Evolutionary conservation across 2,113 vertebrate genomes (phyloP).

Genomic region (Drymodes brunneopygia): DNA sequence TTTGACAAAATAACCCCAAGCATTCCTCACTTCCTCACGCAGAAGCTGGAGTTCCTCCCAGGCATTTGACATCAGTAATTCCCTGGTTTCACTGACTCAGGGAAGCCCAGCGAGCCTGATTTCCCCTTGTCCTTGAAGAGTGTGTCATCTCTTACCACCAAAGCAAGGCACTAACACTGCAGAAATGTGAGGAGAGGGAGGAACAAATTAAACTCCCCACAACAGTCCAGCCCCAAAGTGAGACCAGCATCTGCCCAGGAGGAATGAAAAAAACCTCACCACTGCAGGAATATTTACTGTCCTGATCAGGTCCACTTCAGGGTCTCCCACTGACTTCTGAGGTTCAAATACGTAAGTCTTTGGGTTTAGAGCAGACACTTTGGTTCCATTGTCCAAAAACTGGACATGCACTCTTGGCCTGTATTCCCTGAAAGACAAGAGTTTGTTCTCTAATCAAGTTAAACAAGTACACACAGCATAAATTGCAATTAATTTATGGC

Average conservation of each 20-base stretch:
- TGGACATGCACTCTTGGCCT: slow-evolving; percentile 81
- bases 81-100: not conserved
- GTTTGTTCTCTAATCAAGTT: not conserved
- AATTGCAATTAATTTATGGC: not conserved
- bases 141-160: not conserved
- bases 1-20: not conserved
- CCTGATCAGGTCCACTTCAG: slow-evolving; percentile 83
- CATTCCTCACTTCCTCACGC: not conserved
- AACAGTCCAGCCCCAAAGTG: not conserved
- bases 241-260: not conserved
- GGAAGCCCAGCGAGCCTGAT: not conserved
- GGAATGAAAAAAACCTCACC: slow-evolving; percentile 73
- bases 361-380: slow-evolving; percentile 84
- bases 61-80: not conserved
- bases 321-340: slow-evolving; percentile 84
- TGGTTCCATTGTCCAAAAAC: slow-evolving; percentile 87
- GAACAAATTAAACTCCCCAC: not conserved
- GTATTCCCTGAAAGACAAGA: slow-evolving; percentile 79
- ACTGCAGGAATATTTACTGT: slow-evolving; percentile 90
- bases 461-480: not conserved
- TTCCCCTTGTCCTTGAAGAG: not conserved
- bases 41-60: not conserved
- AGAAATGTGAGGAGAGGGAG: not conserved
- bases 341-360: slow-evolving; percentile 88
- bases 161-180: not conserved